Evolutionary conservation across 2,888 invertebrate species (phyloP).

Genomic region (Mylabris sibirica): DNA sequence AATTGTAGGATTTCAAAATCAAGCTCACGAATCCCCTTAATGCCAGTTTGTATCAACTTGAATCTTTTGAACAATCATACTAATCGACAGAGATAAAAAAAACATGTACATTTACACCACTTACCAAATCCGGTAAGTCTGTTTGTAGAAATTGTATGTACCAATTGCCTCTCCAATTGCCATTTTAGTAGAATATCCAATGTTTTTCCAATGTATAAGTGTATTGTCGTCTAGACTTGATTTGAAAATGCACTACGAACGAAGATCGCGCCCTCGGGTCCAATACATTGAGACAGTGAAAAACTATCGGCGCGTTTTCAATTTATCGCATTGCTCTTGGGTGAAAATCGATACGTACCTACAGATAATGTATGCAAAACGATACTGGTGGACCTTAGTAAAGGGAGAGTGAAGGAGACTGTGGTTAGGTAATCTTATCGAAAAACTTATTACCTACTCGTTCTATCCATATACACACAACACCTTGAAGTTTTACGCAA

Average conservation of each 20-base stretch:
- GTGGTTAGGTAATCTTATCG: constrained; percentile 52
- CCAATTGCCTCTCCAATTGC: no score
- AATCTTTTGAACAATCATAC: no score
- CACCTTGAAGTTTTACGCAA: constrained; percentile 32
- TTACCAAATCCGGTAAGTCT: no score
- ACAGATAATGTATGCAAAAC: constrained; percentile 55
- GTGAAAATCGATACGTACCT: constrained; percentile 50
- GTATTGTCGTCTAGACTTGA: constrained; percentile 39
- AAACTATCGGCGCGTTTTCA: constrained; percentile 57
- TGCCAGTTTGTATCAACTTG: no score
- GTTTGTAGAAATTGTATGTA: no score
- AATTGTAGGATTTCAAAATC: no score
- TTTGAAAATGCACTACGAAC: constrained; percentile 56
- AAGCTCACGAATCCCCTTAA: no score
- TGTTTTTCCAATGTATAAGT: neutral
- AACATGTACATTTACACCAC: no score
- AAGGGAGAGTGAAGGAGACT: no score
- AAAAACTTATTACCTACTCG: constrained; percentile 39
- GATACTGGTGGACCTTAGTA: constrained; percentile 47
- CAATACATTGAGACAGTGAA: constrained; percentile 57
- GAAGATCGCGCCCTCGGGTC: constrained; percentile 54
- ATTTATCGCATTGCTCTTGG: constrained; percentile 53
- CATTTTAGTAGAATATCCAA: no score
- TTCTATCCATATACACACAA: constrained; percentile 26
- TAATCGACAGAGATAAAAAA: no score